Base-by-base conservation (phyloP, 2,888 invertebrate species). In the Acrobeloides nanus region DNA sequence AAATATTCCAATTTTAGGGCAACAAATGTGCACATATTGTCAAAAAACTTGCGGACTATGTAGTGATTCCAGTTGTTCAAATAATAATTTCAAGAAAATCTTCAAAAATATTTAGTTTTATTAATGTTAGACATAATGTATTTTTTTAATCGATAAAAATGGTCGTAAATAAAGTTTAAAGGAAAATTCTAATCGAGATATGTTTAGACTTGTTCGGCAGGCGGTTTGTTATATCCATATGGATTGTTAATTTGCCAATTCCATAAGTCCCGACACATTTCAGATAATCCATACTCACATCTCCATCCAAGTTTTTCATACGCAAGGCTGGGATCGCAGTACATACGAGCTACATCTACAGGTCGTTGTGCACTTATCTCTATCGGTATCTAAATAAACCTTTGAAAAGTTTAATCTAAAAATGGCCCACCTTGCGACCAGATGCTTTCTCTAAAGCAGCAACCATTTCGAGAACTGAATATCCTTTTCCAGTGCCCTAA, bases 221-320 rank as follows among this genome's bases (percentile, higher is more conserved):
- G n/a, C n/a, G n/a, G n/a, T n/a, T n/a, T n/a, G n/a, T n/a, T n/a
- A n/a, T n/a, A n/a, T n/a, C n/a, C n/a, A n/a, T n/a, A n/a, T 0
- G 89, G 89, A 76, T 90, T 92, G 80, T 83, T 83, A 2, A 83
- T 84, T 77, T 90, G 89, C 90, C 90, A 92, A 72, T 85, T 81
- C 90, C 90, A 92, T 74, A 89, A 85, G 74, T 90, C 89, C 58
- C 74, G 76, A 74, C 81, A 71, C 70, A 70, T 70, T 31, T 70
- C 70, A 7, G 68, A 68, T 7, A 70, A 47, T 17, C 70, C 70
- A 40, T 52, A 59, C 48, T 69, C 57, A 18, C 64, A 63, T 41
- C 57, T 55, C 92, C 92, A 93, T 7, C 83, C 84, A 8, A 93
- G 80, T 72, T 89, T 87, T 52, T 81, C 78, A 47, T 81, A 81